Evolutionary conservation across 2,113 vertebrate genomes (phyloP), one percentile per base, ranked within the genome.

Genomic region (Bungarus multicinctus): DNA sequence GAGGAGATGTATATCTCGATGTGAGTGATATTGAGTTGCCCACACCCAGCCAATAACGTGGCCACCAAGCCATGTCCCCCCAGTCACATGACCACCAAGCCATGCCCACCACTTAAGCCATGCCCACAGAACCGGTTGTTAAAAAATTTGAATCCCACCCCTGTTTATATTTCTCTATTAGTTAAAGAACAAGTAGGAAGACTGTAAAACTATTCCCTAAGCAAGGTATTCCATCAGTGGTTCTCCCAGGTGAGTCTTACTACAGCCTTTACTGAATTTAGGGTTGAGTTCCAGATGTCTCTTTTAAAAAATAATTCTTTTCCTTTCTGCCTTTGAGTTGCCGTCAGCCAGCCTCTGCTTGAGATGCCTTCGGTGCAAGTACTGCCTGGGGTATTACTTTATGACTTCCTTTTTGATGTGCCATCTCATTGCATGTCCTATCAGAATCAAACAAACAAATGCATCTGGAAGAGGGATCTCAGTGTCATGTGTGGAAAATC

Each of bases 381-480:
- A 95, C 39, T 0, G 8, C 95, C 88, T 69, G 55, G 69, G 92
- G 91, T 89, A 95, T 94, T 95, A 47, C 88, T 96, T 96, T 93
- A 90, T 94, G 85, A 87, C 47, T 81, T 94, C 91, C 91, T 92
- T 94, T 93, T 91, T 94, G 93, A 95, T 91, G 12, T 95, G 90
- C 55, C 22, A 16, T 95, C 96, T 95, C 53, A 8, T 91, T 94
- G 87, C 50, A 23, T 47, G 23, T 86, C 58, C 94, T 94, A 93
- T 96, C 93, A 95, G 95, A 96, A 96, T 87, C 91, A 93, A 90
- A 52, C 90, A 95, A 95, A 96, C 89, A 94, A 95, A 94, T 89
- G 86, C 93, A 91, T 52, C 94, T 87, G 93, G 91, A 90, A 89
- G 93, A 92, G 93, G 87, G 93, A 87, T 39, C 94, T 52, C 69